Evolutionary conservation across 2,888 invertebrate genomes (phyloP).

Genomic region (Maniola hyperantus): DNA sequence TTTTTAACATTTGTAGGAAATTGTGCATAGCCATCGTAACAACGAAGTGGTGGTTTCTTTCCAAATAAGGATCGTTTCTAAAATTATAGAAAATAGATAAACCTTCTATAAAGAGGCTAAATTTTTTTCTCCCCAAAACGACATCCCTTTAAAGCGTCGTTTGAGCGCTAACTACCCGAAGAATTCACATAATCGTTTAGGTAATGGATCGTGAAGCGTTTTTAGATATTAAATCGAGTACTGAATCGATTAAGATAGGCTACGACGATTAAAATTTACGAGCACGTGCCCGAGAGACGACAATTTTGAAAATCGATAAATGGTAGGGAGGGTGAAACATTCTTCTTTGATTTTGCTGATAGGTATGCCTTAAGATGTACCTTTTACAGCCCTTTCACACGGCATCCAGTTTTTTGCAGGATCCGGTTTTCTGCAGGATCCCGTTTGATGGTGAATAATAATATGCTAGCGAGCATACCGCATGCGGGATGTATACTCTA

Average conservation of each 20-base stretch:
- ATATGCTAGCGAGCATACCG: too few species aligned
- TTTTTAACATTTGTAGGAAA: too few species aligned
- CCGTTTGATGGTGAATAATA: too few species aligned
- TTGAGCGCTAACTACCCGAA: conserved; percentile 39
- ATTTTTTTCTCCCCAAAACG: conserved; percentile 17
- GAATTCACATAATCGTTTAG: conserved; percentile 45
- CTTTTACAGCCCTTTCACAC: too few species aligned
- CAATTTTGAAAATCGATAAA: conserved; percentile 19
- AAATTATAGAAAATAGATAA: conserved; percentile 9
- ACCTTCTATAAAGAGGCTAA: not conserved
- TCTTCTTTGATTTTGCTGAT: not conserved
- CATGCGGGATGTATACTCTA: too few species aligned
- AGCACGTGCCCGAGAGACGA: conserved; percentile 28
- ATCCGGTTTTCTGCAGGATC: too few species aligned
- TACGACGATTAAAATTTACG: conserved; percentile 45
- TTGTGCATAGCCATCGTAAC: too few species aligned
- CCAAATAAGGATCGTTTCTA: too few species aligned
- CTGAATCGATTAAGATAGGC: conserved; percentile 46
- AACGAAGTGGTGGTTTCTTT: too few species aligned
- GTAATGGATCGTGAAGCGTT: conserved; percentile 47
- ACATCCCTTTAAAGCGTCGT: conserved; percentile 38
- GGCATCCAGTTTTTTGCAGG: too few species aligned
- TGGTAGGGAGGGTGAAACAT: not conserved
- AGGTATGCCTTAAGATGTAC: too few species aligned
- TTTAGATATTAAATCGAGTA: conserved; percentile 47